A percentile compares a stretch with the other conserved stretches of the same genome.
phyloP scores from a whole-genome alignment of 2,888 invertebrate genomes.

The Drosophila neonasuta region DNA sequence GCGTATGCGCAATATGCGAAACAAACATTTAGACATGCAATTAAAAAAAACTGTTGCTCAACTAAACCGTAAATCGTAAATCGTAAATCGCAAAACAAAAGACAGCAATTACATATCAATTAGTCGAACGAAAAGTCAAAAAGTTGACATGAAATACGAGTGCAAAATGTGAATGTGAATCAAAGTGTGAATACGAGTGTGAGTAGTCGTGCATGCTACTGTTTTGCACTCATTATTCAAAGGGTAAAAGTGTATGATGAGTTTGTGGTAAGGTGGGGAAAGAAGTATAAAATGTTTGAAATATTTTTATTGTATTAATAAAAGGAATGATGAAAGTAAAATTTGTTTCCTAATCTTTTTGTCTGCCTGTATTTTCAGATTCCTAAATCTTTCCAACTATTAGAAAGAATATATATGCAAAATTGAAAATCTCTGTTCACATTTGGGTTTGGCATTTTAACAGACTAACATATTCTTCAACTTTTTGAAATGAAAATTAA shows the following conservation, averaged over 20 bases:
- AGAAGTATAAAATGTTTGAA: too few relatives aligned
- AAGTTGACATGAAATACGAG: slow-evolving; percentile 23
- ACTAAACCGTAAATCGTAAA: not conserved
- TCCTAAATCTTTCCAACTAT: too few relatives aligned
- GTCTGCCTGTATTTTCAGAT: too few relatives aligned
- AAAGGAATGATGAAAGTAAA: too few relatives aligned
- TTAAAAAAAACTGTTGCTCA: not conserved
- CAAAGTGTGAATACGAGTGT: slow-evolving; percentile 4
- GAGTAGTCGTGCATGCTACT: not conserved
- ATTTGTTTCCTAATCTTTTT: too few relatives aligned
- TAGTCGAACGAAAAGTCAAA: slow-evolving; percentile 47
- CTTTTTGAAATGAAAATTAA: too few relatives aligned
- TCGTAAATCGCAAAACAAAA: slow-evolving; percentile 6
- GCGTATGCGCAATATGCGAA: slow-evolving; percentile 41
- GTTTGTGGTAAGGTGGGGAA: too few relatives aligned
- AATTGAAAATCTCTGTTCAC: too few relatives aligned
- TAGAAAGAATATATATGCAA: too few relatives aligned
- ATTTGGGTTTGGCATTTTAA: too few relatives aligned
- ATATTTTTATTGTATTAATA: too few relatives aligned
- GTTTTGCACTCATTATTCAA: not conserved
- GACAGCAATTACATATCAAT: slow-evolving; percentile 52
- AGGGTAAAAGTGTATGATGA: not conserved
- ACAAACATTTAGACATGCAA: slow-evolving; percentile 15
- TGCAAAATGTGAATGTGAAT: slow-evolving; percentile 13
- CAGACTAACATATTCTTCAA: too few relatives aligned